phyloP scores from a whole-genome alignment of 1,140 invertebrate genomes.

The Drosophila yakuba region DNA sequence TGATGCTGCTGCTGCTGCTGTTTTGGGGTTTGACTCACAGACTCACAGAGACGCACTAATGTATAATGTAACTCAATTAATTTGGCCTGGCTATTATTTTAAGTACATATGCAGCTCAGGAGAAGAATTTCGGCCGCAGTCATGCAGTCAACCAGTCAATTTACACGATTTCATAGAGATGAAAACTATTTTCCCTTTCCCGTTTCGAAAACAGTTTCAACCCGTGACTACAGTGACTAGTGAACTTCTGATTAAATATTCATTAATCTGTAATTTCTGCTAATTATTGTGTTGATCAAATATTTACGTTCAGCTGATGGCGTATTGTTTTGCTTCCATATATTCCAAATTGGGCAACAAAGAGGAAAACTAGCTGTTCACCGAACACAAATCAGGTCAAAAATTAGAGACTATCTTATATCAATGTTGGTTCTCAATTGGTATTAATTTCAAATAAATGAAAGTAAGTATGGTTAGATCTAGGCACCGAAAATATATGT shows the following conservation, averaged over 20 bases:
- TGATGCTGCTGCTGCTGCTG: conserved; percentile 2
- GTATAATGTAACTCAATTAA: conserved; percentile 74
- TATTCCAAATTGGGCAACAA: neutral
- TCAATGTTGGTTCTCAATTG: neutral
- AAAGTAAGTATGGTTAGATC: too few species aligned
- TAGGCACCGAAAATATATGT: too few species aligned
- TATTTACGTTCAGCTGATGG: conserved; percentile 27
- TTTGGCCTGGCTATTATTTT: conserved; percentile 65
- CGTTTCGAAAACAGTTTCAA: conserved; percentile 1
- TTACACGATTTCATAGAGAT: neutral
- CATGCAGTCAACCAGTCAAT: conserved; percentile 22
- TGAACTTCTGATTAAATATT: conserved; percentile 18
- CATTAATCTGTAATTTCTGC: conserved; percentile 47
- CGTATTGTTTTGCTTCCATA: conserved; percentile 12
- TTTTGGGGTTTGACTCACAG: conserved; percentile 46
- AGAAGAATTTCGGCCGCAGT: conserved; percentile 35
- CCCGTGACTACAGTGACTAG: conserved; percentile 16
- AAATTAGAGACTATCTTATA: neutral
- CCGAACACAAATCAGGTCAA: neutral
- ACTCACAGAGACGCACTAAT: conserved; percentile 36
- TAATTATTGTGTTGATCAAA: conserved; percentile 29
- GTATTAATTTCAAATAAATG: too few species aligned
- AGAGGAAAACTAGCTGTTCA: neutral
- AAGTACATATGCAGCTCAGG: conserved; percentile 19
- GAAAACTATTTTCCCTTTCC: conserved; percentile 2